Percentiles rank a stretch among this genome's conserved stretches.
These are phyloP conservation scores for Ruditapes philippinarum DNA, from an alignment of 1,140 invertebrate genomes.

Conservation along the genomic window DNA sequence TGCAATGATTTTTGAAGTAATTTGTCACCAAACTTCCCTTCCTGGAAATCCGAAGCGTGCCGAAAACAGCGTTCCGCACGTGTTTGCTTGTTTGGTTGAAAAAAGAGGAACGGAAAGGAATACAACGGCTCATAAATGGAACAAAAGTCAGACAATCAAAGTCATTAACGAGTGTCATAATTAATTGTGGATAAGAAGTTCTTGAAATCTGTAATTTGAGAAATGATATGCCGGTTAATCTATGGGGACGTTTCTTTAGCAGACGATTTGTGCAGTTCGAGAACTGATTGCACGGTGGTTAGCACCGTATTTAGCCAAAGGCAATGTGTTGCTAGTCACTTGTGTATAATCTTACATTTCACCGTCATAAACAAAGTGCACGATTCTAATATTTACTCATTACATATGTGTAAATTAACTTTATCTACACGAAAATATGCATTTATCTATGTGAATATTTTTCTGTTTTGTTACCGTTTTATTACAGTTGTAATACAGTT, in stretches of 20 bases:
- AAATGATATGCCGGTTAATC: slow-evolving; percentile 26
- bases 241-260: neutral
- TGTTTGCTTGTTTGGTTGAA: neutral
- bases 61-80: slow-evolving; percentile 16
- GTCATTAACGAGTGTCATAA: slow-evolving; percentile 30
- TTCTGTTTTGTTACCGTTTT: no score
- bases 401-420: no score
- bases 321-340: neutral
- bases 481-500: no score
- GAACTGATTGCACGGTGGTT: neutral
- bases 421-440: no score
- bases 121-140: slow-evolving; percentile 38
- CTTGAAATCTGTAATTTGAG: slow-evolving; percentile 27
- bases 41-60: slow-evolving; percentile 3
- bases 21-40: slow-evolving; percentile 22
- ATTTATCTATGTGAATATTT: no score
- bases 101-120: neutral
- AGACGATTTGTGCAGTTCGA: neutral
- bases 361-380: no score
- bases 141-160: slow-evolving; percentile 44
- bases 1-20: slow-evolving; percentile 28
- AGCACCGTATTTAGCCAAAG: neutral
- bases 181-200: slow-evolving; percentile 39
- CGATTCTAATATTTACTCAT: no score
- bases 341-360: no score